Evolutionary conservation across 2,888 invertebrate species (phyloP).

Genomic region (Nemapogon koenigi): DNA sequence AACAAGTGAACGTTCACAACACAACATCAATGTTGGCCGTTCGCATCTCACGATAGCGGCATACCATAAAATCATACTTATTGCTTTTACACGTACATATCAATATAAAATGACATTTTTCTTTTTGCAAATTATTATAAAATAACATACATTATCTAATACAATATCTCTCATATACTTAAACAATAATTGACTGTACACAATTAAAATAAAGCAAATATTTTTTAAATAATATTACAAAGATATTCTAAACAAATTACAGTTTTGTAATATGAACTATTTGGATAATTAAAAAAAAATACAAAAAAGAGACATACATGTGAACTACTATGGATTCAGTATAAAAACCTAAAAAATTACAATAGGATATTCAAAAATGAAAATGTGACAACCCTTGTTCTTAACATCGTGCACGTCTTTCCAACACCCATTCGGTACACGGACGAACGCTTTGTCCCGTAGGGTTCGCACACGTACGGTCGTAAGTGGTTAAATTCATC

Average conservation of each 20-base stretch:
- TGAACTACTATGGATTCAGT: slow-evolving; percentile 8
- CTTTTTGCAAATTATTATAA: background rate
- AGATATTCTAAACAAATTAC: slow-evolving; percentile 20
- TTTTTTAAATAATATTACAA: slow-evolving; percentile 41
- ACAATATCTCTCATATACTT: slow-evolving; percentile 20
- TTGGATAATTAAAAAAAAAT: slow-evolving; percentile 20
- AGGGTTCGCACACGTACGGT: too few species aligned
- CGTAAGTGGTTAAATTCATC: too few species aligned
- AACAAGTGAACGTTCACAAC: slow-evolving; percentile 51
- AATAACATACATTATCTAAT: too few species aligned
- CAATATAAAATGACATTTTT: slow-evolving; percentile 1
- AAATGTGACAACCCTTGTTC: too few species aligned
- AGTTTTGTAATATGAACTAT: slow-evolving; percentile 22
- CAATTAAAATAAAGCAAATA: slow-evolving; percentile 29
- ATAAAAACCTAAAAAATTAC: background rate
- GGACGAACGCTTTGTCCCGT: too few species aligned
- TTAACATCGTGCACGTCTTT: too few species aligned
- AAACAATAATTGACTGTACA: background rate
- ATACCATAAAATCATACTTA: slow-evolving; percentile 53
- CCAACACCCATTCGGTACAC: too few species aligned
- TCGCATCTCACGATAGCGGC: slow-evolving; percentile 36
- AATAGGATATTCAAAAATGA: too few species aligned
- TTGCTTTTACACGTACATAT: slow-evolving; percentile 59
- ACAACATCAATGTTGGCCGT: slow-evolving; percentile 51
- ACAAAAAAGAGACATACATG: slow-evolving; percentile 12